These are phyloP conservation scores for Chiloscyllium plagiosum DNA, from an alignment of 2,113 vertebrate species.

Conservation along the genomic window DNA sequence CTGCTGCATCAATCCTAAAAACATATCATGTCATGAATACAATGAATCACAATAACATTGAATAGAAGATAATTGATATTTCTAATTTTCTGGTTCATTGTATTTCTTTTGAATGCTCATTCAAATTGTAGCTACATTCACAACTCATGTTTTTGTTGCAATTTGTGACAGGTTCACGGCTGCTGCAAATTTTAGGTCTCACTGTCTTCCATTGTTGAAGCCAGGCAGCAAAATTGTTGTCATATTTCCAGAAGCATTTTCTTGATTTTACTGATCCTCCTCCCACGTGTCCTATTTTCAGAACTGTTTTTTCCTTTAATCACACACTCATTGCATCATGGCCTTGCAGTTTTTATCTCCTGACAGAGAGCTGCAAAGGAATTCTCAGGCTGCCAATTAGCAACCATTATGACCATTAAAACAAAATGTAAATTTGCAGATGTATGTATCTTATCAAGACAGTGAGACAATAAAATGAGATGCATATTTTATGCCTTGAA, in stretches of 20 bases:
- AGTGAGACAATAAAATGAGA: not conserved
- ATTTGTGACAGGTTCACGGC: not conserved
- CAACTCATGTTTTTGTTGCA: not conserved
- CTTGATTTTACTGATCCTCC: not conserved
- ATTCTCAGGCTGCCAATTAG: not conserved
- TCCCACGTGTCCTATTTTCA: constrained; percentile 31
- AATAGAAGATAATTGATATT: not conserved
- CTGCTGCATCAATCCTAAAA: not conserved
- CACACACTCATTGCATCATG: not conserved
- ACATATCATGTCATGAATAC: not conserved
- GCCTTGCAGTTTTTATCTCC: not conserved
- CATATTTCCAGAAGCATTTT: not conserved
- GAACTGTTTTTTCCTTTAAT: constrained; percentile 17
- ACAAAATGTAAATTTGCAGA: not conserved
- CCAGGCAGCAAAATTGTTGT: not conserved
- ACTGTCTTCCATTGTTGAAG: not conserved
- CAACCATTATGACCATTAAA: not conserved
- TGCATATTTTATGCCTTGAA: not conserved
- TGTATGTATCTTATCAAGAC: not conserved
- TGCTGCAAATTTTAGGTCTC: not conserved
- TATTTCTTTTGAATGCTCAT: not conserved
- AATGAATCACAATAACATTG: not conserved
- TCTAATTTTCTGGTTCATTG: not conserved
- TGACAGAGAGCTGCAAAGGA: not conserved
- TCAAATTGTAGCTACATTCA: not conserved